Base-by-base conservation (phyloP, 2,797 vertebrate genomes). In the Danio aesculapii region DNA sequence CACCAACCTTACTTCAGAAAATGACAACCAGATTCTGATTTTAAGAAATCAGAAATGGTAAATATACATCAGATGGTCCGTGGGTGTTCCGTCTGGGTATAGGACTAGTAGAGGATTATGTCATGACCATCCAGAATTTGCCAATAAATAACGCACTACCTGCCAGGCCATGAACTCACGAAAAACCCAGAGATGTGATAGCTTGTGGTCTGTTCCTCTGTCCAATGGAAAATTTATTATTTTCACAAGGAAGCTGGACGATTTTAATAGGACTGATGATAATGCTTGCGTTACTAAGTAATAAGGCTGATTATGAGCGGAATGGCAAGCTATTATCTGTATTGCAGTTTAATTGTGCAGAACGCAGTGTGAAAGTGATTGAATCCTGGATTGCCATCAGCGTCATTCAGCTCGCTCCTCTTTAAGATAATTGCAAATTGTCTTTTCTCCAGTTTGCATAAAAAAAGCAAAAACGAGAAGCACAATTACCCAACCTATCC, bases 261-360 rank as follows among this genome's bases (percentile, higher is more conserved):
- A 90, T 94, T 90, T 91, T 92, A 93, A 90, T 89, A 92, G 86
- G 87, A 90, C 90, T 89, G 87, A 92, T 88, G 88, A 93, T 92
- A 93, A 92, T 88, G 89, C 88, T 89, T 91, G 89, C 88, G 88
- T 91, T 92, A 93, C 93, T 93, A 94, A 93, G 92, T 93, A 93
- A 94, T 94, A 92, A 91, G 89, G 92, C 91, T 92, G 93, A 94
- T 94, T 94, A 94, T 92, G 91, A 92, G 91, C 87, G 81, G 92
- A 91, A 93, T 92, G 90, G 91, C 92, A 91, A 91, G 91, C 92
- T 91, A 93, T 95, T 94, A 94, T 94, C 93, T 94, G 89, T 92
- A 95, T 94, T 93, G 91, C 93, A 86, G 91, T 94, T 94, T 95
- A 95, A 95, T 95, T 94, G 94, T 92, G 92, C 93, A 92, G 93